Evolutionary conservation across 2,888 invertebrate genomes (phyloP).

Genomic region (Sturmia bella): DNA sequence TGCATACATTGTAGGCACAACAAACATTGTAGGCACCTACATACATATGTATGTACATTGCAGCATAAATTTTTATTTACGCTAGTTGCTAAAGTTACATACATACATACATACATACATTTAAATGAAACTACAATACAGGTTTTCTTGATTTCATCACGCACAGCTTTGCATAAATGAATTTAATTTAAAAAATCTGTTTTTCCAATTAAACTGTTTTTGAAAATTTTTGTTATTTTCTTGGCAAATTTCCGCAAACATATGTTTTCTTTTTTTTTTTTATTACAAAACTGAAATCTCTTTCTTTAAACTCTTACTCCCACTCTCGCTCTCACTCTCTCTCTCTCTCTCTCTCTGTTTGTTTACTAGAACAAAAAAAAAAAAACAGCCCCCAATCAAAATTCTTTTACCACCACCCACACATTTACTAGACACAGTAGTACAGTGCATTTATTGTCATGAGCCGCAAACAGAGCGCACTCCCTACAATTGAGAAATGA

Average conservation of each 20-base stretch:
- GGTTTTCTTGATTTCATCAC: neutral
- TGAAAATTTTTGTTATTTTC: neutral
- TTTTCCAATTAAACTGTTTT: neutral
- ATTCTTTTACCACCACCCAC: conserved; percentile 35
- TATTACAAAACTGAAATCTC: conserved; percentile 3
- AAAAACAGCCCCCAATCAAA: conserved; percentile 40
- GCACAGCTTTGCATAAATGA: conserved; percentile 8
- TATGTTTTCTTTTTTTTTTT: conserved; percentile 58
- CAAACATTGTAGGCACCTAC: neutral
- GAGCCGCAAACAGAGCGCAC: neutral
- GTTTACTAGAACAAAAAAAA: neutral
- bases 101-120: too few species aligned
- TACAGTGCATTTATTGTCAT: too few species aligned
- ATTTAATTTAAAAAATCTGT: neutral
- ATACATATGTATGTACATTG: neutral
- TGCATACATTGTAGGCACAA: neutral
- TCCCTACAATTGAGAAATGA: neutral
- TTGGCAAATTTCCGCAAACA: conserved; percentile 50
- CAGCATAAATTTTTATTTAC: neutral
- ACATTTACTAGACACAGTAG: neutral
- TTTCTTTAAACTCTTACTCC: neutral
- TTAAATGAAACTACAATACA: too few species aligned
- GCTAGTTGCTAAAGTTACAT: neutral
- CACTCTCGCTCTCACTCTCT: neutral
- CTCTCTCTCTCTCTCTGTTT: neutral